A percentile compares a stretch with the other conserved stretches of the same genome.
Conservation (phyloP, 2,113 vertebrate genomes). For the Calonectris borealis region DNA sequence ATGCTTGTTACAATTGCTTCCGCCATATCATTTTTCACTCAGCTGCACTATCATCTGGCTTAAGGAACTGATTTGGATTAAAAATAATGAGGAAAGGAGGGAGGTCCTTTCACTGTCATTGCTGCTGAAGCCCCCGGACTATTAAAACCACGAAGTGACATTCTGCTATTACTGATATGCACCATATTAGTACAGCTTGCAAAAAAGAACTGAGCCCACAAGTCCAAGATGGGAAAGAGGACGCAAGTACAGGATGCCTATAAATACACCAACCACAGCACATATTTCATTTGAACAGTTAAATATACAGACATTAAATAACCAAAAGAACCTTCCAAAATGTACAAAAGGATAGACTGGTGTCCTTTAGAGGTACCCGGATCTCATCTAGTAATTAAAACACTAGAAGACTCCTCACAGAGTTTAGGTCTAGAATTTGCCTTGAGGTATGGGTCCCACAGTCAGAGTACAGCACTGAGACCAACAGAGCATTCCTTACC, state of each 20-base stretch:
- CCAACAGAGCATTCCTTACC: slow-evolving; percentile 38
- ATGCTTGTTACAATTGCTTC: not conserved
- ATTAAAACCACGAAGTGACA: not conserved
- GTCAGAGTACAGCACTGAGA: not conserved
- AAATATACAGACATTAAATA: not conserved
- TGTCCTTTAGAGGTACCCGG: not conserved
- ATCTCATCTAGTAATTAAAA: not conserved
- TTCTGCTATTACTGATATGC: not conserved
- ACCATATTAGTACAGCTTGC: not conserved
- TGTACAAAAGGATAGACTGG: not conserved
- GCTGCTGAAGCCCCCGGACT: not conserved
- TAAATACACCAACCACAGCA: not conserved
- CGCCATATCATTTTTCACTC: not conserved
- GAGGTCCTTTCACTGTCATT: not conserved
- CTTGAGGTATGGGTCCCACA: not conserved
- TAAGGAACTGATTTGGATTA: not conserved
- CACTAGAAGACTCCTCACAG: not conserved
- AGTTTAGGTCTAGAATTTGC: not conserved
- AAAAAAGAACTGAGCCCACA: not conserved
- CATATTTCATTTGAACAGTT: fast-evolving
- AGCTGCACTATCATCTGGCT: not conserved
- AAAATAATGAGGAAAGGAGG: not conserved
- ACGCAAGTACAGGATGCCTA: not conserved
- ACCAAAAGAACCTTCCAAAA: not conserved
- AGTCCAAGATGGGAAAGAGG: not conserved